Evolutionary conservation across 2,888 invertebrate species (phyloP).

Genomic region (Morinoia aosen): DNA sequence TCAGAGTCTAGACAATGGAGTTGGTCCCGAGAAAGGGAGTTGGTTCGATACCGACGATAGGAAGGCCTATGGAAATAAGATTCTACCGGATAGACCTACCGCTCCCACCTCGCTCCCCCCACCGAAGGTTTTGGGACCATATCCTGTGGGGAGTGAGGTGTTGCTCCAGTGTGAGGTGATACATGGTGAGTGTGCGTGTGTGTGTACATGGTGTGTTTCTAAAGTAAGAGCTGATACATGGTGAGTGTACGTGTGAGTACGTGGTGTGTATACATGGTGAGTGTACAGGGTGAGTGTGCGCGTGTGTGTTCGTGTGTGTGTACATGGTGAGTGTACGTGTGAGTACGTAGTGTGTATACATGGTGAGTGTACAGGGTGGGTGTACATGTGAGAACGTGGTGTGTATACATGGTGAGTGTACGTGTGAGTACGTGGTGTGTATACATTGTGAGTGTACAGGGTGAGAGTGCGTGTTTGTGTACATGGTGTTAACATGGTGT

Average conservation of each 20-base stretch:
- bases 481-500: neutral
- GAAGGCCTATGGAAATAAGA: neutral
- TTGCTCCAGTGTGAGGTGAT: conserved; percentile 38
- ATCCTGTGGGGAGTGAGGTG: neutral
- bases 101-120: neutral
- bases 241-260: neutral
- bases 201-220: neutral
- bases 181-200: neutral
- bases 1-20: too few relatives aligned
- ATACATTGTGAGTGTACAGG: too few relatives aligned
- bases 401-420: neutral
- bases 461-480: too few relatives aligned
- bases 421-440: neutral
- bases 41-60: neutral
- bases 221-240: too few relatives aligned
- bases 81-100: neutral
- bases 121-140: neutral
- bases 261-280: neutral
- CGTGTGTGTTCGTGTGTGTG: too few relatives aligned
- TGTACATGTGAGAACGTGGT: too few relatives aligned
- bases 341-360: neutral
- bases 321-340: neutral
- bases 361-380: too few relatives aligned
- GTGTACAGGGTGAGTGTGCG: too few relatives aligned
- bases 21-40: neutral